Base-by-base conservation (phyloP, 2,888 invertebrate species). In the Folsomia manolachei region DNA sequence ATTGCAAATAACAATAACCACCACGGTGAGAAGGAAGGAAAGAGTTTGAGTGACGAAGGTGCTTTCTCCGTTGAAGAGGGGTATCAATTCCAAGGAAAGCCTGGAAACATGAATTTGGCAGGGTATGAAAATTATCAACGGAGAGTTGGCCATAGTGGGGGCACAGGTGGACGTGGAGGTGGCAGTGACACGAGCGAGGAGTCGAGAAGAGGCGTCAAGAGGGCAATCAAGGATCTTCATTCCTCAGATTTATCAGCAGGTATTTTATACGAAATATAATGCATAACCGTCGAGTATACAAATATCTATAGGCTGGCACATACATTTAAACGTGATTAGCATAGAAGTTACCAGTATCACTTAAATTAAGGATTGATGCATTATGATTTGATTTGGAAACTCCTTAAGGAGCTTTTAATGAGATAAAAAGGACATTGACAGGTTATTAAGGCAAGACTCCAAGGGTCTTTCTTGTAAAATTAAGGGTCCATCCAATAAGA, bases 191-290 rank as follows among this genome's bases (percentile, higher is more conserved):
- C 67, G 69, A 72, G 70, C 27, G 25, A 75, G 4, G 61, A 72
- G 27, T 64, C 65, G 27, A 51, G 72, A 68, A 27, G 68, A 27
- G 52, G 67, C 52, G 23, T 72, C 63, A 70, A 73, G 63, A 56
- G 75, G 61, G 71, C 73, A 65, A 63, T 69, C 26, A 75, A 73
- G 51, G 69, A 70, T 18, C 23, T 70, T 52, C 64, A 71, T 39
- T 65, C 69, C n/a, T 72, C 74, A 1, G 74, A 75, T 72, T 67
- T 70, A 23, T 71, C 71, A 11, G 62, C 74, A 62, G 74, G 74
- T 75, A 68, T 70, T 66, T 62, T 7, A 23, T 27, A 60, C 9
- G 7, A 11, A 9, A 18, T 51, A 51, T 11, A 11, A 51, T 56
- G 56, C 21, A 51, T 51, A 56, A 56, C 21, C 18, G 4, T 56